Conservation (phyloP, 2,113 vertebrate species). For the Rissa tridactyla region DNA sequence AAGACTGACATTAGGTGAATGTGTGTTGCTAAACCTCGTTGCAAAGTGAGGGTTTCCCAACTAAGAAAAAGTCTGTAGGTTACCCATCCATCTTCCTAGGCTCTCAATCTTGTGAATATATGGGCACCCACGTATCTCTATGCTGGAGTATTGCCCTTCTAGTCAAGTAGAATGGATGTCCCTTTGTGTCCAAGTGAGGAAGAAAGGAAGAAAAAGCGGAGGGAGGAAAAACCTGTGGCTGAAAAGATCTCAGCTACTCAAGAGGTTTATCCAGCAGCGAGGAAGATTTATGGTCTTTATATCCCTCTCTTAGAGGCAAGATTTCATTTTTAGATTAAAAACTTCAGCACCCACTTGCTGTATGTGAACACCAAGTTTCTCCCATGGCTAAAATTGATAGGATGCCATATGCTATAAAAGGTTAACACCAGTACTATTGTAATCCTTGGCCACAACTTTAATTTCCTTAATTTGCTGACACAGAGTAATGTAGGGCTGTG, state of each 20-base stretch:
- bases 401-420: conserved; percentile 58
- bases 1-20: not conserved
- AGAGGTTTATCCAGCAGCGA: not conserved
- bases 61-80: not conserved
- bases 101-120: not conserved
- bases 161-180: not conserved
- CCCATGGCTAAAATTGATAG: conserved; percentile 47
- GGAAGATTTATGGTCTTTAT: conserved; percentile 18
- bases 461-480: conserved; percentile 48
- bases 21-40: not conserved
- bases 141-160: not conserved
- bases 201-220: not conserved
- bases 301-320: not conserved
- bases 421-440: conserved; percentile 60
- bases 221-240: not conserved
- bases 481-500: not conserved
- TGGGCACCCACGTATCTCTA: not conserved
- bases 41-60: not conserved
- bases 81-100: not conserved
- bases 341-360: conserved; percentile 41
- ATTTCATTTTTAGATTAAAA: conserved; percentile 56
- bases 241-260: not conserved
- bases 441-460: conserved; percentile 54
- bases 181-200: not conserved
- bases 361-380: conserved; percentile 25